phyloP scores from a whole-genome alignment of 2,113 vertebrate genomes.

The Melozone crissalis region DNA sequence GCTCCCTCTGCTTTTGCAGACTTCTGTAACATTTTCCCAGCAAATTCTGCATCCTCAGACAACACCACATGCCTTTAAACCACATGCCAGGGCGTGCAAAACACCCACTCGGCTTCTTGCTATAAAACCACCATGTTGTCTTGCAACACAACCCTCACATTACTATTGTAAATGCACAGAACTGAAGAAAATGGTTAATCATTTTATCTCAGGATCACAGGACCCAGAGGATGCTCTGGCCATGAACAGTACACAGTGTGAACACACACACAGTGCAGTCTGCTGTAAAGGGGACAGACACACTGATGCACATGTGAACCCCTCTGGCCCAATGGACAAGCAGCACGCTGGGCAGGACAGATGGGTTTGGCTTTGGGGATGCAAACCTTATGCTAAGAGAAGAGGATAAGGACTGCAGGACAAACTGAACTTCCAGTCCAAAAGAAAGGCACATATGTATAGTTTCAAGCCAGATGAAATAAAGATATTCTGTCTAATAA shows the following conservation, averaged over 20 bases:
- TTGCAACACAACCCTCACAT: not conserved
- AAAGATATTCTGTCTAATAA: not conserved
- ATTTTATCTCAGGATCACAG: not conserved
- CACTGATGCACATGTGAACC: not conserved
- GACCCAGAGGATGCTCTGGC: not conserved
- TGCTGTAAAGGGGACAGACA: not conserved
- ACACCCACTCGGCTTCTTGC: constrained; percentile 36
- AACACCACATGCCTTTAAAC: not conserved
- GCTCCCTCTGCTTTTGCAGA: not conserved
- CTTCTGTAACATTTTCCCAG: constrained; percentile 4
- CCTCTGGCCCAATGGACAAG: not conserved
- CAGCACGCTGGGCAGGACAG: not conserved
- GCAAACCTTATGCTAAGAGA: not conserved
- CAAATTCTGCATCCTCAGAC: constrained; percentile 23
- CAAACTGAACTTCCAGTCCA: not conserved
- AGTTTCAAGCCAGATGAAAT: not conserved
- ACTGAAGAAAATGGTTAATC: not conserved
- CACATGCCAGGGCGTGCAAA: constrained; percentile 17
- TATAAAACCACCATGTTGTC: not conserved
- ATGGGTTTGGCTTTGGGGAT: not conserved
- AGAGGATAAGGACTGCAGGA: not conserved
- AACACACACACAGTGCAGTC: not conserved
- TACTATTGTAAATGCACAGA: not conserved
- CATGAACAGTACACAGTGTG: fast-evolving
- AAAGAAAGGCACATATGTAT: not conserved